Conservation (phyloP, 2,113 vertebrate species). For the Emydura subglobosa region DNA sequence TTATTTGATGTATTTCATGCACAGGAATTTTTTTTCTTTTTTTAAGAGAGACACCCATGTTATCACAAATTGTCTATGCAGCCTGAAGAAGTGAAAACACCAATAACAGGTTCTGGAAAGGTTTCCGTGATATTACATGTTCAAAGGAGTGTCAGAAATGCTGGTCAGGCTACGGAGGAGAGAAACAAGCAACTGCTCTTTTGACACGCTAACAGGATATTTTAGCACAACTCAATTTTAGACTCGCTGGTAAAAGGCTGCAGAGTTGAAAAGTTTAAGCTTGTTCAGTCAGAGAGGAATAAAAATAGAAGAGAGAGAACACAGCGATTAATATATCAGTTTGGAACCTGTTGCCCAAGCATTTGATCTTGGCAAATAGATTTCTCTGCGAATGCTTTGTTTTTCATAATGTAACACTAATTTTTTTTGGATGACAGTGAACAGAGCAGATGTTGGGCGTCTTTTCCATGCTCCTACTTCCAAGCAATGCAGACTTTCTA, state of each 20-base stretch:
- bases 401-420: fast-evolving
- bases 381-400: background rate
- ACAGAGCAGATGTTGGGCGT: background rate
- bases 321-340: background rate
- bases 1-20: fast-evolving
- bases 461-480: background rate
- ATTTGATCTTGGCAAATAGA: too few relatives aligned
- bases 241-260: fast-evolving
- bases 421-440: fast-evolving
- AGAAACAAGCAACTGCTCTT: background rate
- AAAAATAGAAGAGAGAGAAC: background rate
- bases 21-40: background rate
- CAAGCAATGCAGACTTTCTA: fast-evolving
- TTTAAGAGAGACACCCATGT: background rate
- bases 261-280: fast-evolving
- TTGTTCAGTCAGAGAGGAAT: background rate
- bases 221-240: fast-evolving
- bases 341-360: background rate
- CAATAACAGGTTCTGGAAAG: background rate
- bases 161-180: background rate
- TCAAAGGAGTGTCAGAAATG: too few relatives aligned
- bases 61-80: fast-evolving
- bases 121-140: background rate
- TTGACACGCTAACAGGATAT: fast-evolving
- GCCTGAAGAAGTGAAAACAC: background rate